Evolutionary conservation across 1,140 invertebrate genomes (phyloP).

Genomic region (Drosophila lini): DNA sequence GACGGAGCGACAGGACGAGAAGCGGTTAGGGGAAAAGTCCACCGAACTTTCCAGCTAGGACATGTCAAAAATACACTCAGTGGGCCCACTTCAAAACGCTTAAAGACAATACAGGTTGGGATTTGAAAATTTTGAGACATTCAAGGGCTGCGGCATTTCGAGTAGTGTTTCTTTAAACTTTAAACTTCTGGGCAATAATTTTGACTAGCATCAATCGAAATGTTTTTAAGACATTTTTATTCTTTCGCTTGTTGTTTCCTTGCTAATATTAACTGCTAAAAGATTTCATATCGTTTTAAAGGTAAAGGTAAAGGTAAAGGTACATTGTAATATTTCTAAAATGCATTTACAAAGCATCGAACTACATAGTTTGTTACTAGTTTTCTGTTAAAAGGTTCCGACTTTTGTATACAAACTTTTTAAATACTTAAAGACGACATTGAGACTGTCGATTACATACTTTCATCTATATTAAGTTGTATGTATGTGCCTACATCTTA

Average conservation of each 20-base stretch:
- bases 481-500: neutral
- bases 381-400: no score
- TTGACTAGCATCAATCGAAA: neutral
- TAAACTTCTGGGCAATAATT: neutral
- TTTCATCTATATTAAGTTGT: no score
- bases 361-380: no score
- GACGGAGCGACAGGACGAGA: conserved; percentile 31
- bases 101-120: conserved; percentile 29
- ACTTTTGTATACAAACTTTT: no score
- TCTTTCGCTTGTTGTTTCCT: neutral
- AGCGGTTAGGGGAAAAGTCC: neutral
- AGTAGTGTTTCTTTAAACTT: conserved; percentile 19
- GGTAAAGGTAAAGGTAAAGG: no score
- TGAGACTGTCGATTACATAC: no score
- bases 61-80: conserved; percentile 46
- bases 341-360: no score
- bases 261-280: neutral
- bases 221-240: no score
- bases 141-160: conserved; percentile 35
- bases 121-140: conserved; percentile 26
- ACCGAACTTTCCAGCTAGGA: conserved; percentile 29
- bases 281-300: no score
- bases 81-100: conserved; percentile 35
- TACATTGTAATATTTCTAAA: no score
- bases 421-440: neutral